These are phyloP conservation scores for Pomacea maculata DNA, from an alignment of 1,140 invertebrate genomes.

Conservation along the genomic window DNA sequence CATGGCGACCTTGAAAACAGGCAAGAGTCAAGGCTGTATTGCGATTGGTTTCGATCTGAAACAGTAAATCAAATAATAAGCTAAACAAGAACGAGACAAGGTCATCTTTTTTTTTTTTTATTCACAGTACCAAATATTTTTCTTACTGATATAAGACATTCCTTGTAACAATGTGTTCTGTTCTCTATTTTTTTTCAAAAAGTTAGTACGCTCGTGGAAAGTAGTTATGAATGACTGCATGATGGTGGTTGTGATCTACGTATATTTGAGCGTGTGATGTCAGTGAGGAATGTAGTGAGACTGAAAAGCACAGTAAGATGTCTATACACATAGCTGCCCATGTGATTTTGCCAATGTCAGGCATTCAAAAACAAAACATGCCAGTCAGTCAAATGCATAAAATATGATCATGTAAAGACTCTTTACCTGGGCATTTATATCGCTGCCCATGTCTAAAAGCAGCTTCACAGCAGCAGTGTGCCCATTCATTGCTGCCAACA, in stretches of 20 bases:
- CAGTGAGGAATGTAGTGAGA: too few species aligned
- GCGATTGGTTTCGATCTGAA: constrained; percentile 97
- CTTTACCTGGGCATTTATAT: constrained; percentile 91
- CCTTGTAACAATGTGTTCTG: too few species aligned
- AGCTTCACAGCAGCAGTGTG: constrained; percentile 98
- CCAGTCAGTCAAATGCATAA: background rate
- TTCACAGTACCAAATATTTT: too few species aligned
- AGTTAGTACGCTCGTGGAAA: background rate
- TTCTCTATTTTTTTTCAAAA: background rate
- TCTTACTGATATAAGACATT: too few species aligned
- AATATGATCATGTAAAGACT: background rate
- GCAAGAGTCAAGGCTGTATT: constrained; percentile 98
- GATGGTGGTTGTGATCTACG: too few species aligned
- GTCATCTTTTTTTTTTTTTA: too few species aligned
- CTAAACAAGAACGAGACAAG: too few species aligned
- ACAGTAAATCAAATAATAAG: background rate
- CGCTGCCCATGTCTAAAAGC: constrained; percentile 95
- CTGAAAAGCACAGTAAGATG: too few species aligned
- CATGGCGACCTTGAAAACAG: constrained; percentile 98
- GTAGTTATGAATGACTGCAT: background rate
- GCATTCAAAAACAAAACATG: too few species aligned
- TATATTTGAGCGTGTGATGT: too few species aligned
- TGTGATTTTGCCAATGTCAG: too few species aligned
- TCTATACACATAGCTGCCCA: too few species aligned
- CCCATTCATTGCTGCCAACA: constrained; percentile 99